Evolutionary conservation across 2,888 invertebrate species (phyloP).

Genomic region (Sabellastarte sp.): DNA sequence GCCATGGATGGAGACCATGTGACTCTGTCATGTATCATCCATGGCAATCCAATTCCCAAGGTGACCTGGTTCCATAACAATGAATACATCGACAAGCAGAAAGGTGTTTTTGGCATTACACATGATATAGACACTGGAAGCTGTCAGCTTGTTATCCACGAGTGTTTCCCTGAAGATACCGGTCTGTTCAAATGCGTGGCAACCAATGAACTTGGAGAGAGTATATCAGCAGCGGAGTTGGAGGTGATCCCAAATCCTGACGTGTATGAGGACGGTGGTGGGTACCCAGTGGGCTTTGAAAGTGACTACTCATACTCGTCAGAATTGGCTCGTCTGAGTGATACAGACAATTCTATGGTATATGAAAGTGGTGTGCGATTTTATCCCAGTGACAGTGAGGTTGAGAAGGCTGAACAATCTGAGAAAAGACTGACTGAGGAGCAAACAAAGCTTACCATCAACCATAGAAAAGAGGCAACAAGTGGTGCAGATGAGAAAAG

Average conservation of each 20-base stretch:
- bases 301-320: not conserved
- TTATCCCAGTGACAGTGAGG: not conserved
- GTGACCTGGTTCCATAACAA: conserved; percentile 56
- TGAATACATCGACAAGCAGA: conserved; percentile 46
- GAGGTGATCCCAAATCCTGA: conserved; percentile 35
- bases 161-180: conserved; percentile 57
- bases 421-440: too few species aligned
- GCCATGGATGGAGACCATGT: conserved; percentile 51
- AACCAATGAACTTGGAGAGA: conserved; percentile 79
- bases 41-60: conserved; percentile 48
- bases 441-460: not conserved
- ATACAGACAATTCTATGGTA: not conserved
- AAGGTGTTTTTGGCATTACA: conserved; percentile 36
- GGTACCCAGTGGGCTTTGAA: too few species aligned
- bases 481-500: not conserved
- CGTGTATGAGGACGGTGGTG: not conserved
- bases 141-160: conserved; percentile 48
- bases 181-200: conserved; percentile 75
- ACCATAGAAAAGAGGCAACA: not conserved
- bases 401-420: not conserved
- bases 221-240: conserved; percentile 66
- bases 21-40: conserved; percentile 44
- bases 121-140: conserved; percentile 53
- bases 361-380: not conserved
- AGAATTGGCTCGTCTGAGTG: not conserved